Percentiles rank a stretch among this genome's conserved stretches.
Evolutionary conservation across 1,140 invertebrate species (phyloP).

Genomic region (Leguminivora glycinivorella): DNA sequence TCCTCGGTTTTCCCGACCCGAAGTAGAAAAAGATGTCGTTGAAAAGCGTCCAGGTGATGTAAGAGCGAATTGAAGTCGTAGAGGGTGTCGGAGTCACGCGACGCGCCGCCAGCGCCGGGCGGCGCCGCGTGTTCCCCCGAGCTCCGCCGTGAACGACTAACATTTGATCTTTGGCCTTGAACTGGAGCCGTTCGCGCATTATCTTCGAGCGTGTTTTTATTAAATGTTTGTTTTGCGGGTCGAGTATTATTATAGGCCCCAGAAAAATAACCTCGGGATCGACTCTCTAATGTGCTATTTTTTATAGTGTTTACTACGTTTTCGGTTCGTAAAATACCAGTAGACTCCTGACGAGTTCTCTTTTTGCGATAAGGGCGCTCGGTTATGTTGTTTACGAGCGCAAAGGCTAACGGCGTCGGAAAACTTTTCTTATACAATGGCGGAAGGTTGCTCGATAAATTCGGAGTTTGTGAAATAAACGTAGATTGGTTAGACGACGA

Average conservation of each 20-base stretch:
- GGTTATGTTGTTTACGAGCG: constrained; percentile 34
- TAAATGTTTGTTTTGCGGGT: constrained; percentile 31
- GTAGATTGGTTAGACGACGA: constrained; percentile 14
- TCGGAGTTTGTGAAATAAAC: constrained; percentile 29
- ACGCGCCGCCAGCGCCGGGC: constrained; percentile 31
- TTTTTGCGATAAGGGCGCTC: constrained; percentile 32
- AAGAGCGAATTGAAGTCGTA: neutral
- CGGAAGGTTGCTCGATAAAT: constrained; percentile 31
- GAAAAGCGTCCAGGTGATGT: neutral
- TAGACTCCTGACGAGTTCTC: constrained; percentile 30
- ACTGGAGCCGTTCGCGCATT: constrained; percentile 1
- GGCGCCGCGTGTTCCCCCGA: constrained; percentile 2
- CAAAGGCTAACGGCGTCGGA: constrained; percentile 28
- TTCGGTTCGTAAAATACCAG: constrained; percentile 19
- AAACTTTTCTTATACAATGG: constrained; percentile 34
- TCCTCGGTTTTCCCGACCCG: neutral
- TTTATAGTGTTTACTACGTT: constrained; percentile 35
- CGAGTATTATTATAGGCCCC: constrained; percentile 24
- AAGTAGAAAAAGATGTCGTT: constrained; percentile 9
- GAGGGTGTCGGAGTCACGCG: neutral
- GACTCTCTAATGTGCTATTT: constrained; percentile 30
- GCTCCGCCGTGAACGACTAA: neutral
- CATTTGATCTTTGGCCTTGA: constrained; percentile 23
- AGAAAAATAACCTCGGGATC: constrained; percentile 29
- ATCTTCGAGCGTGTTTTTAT: constrained; percentile 33